Base-by-base conservation (phyloP, 2,888 invertebrate species). In the Acanthacorydalis orientalis region DNA sequence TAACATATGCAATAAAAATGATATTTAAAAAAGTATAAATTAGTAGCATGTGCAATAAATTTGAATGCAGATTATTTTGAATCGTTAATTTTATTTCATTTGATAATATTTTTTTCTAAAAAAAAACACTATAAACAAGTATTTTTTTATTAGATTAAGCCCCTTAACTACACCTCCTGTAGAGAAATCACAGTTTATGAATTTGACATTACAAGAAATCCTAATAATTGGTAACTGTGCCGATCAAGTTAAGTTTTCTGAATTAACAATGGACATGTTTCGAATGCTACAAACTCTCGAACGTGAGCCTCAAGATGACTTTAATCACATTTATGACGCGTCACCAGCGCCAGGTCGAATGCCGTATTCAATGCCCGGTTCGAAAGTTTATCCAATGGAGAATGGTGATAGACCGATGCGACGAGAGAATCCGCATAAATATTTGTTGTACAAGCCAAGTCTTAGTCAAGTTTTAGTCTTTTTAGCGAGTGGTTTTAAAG, bases 201-300 rank as follows among this genome's bases (percentile, higher is more conserved):
- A 81, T 60, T 73, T 93, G 54, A 80, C 83, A 35, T 75, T 96
- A 43, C 91, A 93, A 71, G 95, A 96, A 69, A 90, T 91, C 53
- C 72, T 96, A 49, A 90, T 96, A 54, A 83, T 96, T 49, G 95
- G 96, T 49, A 92, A 92, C 64, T 84, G 86, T 58, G 79, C 84
- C 53, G 89, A 92, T 60, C 95, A 96, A 74, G 88, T 92, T 33
- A 93, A 93, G 68, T 95, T 93, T 69, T 92, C 91, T 55, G 95
- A 96, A 67, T 70, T 96, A 55, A 95, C 95, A 11, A 82, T 96
- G 75, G 96, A 96, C 69, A 96, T 96, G 96, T 96, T 89, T 67
- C 75, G 95, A 57, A 93, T 96, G 82, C 74, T 95, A 50, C 96
- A 96, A 68, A 91, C 91, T 1, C 68, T 96, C 51, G 96, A 96